Conservation (phyloP, 1,140 invertebrate genomes). For the Drosophila subpulchrella region DNA sequence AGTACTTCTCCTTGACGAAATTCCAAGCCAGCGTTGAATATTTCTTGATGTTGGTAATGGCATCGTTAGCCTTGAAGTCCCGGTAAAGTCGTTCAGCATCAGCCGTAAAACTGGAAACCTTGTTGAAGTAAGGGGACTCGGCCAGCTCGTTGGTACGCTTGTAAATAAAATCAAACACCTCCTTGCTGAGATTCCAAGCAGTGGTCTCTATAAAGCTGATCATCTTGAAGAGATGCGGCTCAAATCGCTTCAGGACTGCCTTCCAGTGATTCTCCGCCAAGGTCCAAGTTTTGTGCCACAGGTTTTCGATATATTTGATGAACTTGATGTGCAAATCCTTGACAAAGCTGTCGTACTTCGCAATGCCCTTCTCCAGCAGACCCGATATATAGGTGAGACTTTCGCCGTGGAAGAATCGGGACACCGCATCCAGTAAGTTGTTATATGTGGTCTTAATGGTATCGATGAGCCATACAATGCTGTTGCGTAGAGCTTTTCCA, state of each 20-base stretch:
- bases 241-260: constrained; percentile 88
- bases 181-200: constrained; percentile 89
- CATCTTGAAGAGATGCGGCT: constrained; percentile 91
- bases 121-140: constrained; percentile 91
- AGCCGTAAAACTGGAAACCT: constrained; percentile 91
- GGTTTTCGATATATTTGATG: constrained; percentile 89
- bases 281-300: constrained; percentile 88
- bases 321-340: constrained; percentile 91
- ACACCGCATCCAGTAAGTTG: constrained; percentile 88
- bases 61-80: constrained; percentile 90
- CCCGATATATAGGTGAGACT: constrained; percentile 88
- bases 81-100: constrained; percentile 91
- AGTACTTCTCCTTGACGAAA: constrained; percentile 90
- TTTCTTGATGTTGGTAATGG: constrained; percentile 90
- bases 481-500: constrained; percentile 90
- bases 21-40: constrained; percentile 88
- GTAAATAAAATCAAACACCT: constrained; percentile 92
- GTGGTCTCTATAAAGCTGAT: constrained; percentile 90
- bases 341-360: constrained; percentile 91
- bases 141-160: constrained; percentile 91
- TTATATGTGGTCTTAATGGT: constrained; percentile 89
- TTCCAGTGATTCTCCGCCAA: constrained; percentile 89
- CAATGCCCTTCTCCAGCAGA: constrained; percentile 88
- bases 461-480: constrained; percentile 90
- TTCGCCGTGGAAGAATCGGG: constrained; percentile 89